A percentile compares a stretch with the other conserved stretches of the same genome.
Conservation (phyloP, 2,888 invertebrate species). For the Scaptomyza polygonia region DNA sequence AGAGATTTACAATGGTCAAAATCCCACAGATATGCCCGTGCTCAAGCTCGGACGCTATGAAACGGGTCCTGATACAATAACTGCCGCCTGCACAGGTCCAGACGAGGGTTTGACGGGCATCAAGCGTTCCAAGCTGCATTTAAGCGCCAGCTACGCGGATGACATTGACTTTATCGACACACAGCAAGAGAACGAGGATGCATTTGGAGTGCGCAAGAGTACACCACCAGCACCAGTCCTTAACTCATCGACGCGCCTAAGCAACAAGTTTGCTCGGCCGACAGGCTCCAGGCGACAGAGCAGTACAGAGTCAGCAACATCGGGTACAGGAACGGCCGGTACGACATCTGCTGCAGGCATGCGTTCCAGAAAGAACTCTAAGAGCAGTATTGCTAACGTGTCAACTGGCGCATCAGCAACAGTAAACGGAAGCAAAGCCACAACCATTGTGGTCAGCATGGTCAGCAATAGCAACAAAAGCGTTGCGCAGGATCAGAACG, state of each 20-base stretch:
- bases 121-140: slow-evolving; percentile 87
- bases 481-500: slow-evolving; percentile 76
- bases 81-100: slow-evolving; percentile 92
- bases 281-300: slow-evolving; percentile 61
- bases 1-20: slow-evolving; percentile 88
- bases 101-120: slow-evolving; percentile 92
- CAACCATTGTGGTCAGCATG: slow-evolving; percentile 83
- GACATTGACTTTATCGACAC: slow-evolving; percentile 91
- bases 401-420: slow-evolving; percentile 20
- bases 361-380: slow-evolving; percentile 83
- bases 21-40: slow-evolving; percentile 89
- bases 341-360: slow-evolving; percentile 48
- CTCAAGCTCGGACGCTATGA: slow-evolving; percentile 85
- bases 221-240: slow-evolving; percentile 53
- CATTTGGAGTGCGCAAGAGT: slow-evolving; percentile 82
- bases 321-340: slow-evolving; percentile 71
- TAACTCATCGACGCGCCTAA: slow-evolving; percentile 53
- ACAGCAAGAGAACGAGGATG: slow-evolving; percentile 83
- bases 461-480: slow-evolving; percentile 72
- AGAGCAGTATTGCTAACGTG: slow-evolving; percentile 68
- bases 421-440: slow-evolving; percentile 68
- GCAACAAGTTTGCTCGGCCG: slow-evolving; percentile 80
- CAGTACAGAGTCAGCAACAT: slow-evolving; percentile 51
- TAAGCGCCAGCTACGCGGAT: slow-evolving; percentile 87
- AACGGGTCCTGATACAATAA: slow-evolving; percentile 86